Conservation (phyloP, 2,888 invertebrate genomes). For the Hydraecia micacea region DNA sequence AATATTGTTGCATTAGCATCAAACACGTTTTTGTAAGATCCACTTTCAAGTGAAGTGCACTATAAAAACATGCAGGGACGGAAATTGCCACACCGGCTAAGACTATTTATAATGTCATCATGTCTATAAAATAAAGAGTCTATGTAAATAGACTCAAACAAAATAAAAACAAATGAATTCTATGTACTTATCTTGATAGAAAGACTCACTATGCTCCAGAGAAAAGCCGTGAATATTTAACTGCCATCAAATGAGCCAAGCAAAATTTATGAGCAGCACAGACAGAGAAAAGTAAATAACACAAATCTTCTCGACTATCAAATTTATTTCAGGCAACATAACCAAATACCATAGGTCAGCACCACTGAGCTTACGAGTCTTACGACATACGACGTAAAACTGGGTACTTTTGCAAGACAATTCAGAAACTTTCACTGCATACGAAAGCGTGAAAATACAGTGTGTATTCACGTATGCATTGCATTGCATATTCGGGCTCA, state of each 20-base stretch:
- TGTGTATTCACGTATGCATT: slow-evolving; percentile 65
- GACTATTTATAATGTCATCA: slow-evolving; percentile 25
- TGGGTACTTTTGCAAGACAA: slow-evolving; percentile 48
- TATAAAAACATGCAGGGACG: slow-evolving; percentile 19
- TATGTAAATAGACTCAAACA: background rate
- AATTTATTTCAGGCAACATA: slow-evolving; percentile 52
- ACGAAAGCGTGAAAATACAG: slow-evolving; percentile 52
- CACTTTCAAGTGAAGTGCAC: slow-evolving; percentile 18
- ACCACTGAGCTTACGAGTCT: slow-evolving; percentile 35
- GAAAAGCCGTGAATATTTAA: slow-evolving; percentile 23
- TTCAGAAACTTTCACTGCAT: slow-evolving; percentile 61
- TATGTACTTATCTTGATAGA: background rate
- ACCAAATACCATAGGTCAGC: slow-evolving; percentile 52
- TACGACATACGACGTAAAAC: slow-evolving; percentile 32
- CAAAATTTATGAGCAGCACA: slow-evolving; percentile 38
- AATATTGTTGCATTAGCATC: slow-evolving; percentile 35
- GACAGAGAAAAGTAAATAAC: slow-evolving; percentile 45
- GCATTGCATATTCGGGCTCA: slow-evolving; percentile 69
- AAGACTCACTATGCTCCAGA: slow-evolving; percentile 1
- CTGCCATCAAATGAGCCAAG: slow-evolving; percentile 33
- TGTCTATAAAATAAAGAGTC: background rate
- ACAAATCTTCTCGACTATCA: slow-evolving; percentile 44
- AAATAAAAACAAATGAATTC: slow-evolving; percentile 6
- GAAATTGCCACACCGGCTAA: slow-evolving; percentile 29
- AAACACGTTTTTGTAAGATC: slow-evolving; percentile 27